Percentiles rank a stretch among this genome's conserved stretches.
Evolutionary conservation across 2,113 vertebrate species (phyloP).

Genomic region (Empidonax traillii): DNA sequence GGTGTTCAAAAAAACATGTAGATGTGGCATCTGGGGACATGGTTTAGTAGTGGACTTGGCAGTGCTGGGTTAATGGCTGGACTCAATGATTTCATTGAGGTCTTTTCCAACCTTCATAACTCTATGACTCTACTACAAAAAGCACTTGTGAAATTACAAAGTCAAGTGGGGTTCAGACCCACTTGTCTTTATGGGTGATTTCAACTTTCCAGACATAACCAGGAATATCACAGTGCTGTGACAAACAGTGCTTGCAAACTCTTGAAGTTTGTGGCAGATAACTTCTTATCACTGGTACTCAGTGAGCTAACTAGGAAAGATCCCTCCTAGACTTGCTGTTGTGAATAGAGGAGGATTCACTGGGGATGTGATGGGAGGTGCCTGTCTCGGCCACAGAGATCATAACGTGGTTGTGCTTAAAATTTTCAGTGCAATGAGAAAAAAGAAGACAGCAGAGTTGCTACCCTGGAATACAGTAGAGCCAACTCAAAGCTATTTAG

Average conservation of each 20-base stretch:
- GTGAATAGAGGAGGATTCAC: background rate
- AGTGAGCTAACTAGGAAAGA: background rate
- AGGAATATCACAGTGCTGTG: background rate
- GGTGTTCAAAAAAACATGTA: background rate
- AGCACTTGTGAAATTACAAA: background rate
- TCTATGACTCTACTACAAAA: background rate
- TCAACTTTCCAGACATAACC: background rate
- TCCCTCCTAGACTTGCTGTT: background rate
- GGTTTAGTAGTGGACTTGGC: background rate
- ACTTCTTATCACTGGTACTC: background rate
- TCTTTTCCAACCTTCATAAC: background rate
- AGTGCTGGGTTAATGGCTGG: background rate
- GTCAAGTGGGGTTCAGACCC: background rate
- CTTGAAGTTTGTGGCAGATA: background rate
- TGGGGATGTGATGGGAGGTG: background rate
- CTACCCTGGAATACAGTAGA: background rate
- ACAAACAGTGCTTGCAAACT: background rate
- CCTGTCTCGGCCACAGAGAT: background rate
- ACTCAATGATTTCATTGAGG: background rate
- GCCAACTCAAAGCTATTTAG: no score
- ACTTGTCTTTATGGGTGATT: background rate
- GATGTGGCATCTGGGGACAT: background rate
- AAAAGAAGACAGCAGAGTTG: background rate
- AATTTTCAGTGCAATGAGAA: background rate
- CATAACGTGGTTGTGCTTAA: background rate